Evolutionary conservation across 2,797 vertebrate species (phyloP).

Genomic region (Enteromius unitaeniatus): DNA sequence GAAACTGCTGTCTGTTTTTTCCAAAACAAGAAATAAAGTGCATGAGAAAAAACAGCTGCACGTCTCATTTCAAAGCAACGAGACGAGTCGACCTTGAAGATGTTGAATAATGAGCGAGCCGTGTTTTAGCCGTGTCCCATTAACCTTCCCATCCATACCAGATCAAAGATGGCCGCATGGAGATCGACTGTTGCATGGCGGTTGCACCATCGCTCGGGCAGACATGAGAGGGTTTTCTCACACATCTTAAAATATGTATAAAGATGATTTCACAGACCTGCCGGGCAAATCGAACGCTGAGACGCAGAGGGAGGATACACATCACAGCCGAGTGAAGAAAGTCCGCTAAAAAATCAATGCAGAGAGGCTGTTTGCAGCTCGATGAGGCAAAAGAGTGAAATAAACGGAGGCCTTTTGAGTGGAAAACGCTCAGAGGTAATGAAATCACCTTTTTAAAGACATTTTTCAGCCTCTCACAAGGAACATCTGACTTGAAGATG

Average conservation of each 20-base stretch:
- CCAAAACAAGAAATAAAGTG: neutral
- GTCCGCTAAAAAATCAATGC: neutral
- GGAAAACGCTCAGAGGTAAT: neutral
- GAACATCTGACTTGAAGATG: neutral
- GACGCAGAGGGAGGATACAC: constrained; percentile 31
- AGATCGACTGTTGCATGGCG: constrained; percentile 60
- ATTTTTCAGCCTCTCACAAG: neutral
- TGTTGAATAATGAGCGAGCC: constrained; percentile 39
- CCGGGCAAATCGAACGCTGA: constrained; percentile 41
- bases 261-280: constrained; percentile 55
- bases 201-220: constrained; percentile 56
- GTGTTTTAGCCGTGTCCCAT: constrained; percentile 60
- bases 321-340: constrained; percentile 38
- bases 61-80: constrained; percentile 16
- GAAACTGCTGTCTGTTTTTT: neutral
- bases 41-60: neutral
- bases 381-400: constrained; percentile 35
- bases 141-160: constrained; percentile 49
- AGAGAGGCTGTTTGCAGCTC: neutral
- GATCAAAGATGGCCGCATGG: constrained; percentile 53
- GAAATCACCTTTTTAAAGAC: neutral
- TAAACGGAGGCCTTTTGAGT: constrained; percentile 4
- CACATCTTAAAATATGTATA: constrained; percentile 59
- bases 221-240: constrained; percentile 38
- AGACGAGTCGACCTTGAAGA: constrained; percentile 35